A percentile compares a stretch with the other conserved stretches of the same genome.
These are phyloP conservation scores for Cryptocheilus praepositus DNA, from an alignment of 2,888 invertebrate genomes.

Conservation along the genomic window DNA sequence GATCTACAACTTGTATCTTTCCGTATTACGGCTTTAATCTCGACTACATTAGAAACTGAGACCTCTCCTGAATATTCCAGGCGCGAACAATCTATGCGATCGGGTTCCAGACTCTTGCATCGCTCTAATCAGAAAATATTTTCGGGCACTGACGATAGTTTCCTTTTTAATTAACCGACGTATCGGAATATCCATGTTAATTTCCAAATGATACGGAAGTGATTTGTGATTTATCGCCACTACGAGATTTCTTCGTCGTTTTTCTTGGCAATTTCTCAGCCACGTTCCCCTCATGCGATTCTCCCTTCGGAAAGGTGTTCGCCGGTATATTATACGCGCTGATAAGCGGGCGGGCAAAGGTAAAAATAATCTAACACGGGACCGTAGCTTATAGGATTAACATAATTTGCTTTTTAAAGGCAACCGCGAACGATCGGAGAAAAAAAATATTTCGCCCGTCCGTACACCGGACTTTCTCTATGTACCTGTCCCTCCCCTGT, in stretches of 20 bases:
- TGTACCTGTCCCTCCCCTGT: neutral
- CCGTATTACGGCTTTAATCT: slow-evolving; percentile 51
- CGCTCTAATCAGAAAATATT: neutral
- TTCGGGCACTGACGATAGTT: neutral
- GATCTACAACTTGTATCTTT: slow-evolving; percentile 53
- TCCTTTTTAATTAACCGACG: neutral
- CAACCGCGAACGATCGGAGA: slow-evolving; percentile 1
- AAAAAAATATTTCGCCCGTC: neutral
- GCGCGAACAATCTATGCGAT: neutral
- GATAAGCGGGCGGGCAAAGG: neutral
- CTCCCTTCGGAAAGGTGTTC: neutral
- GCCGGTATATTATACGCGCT: neutral
- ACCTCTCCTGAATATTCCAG: neutral
- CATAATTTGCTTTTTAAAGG: neutral
- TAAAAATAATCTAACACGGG: slow-evolving; percentile 1
- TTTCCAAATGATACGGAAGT: slow-evolving; percentile 6
- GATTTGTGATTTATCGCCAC: neutral
- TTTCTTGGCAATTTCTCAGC: neutral
- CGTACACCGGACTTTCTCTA: slow-evolving; percentile 1
- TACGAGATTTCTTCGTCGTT: neutral
- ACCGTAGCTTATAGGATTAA: neutral
- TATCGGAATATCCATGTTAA: no score
- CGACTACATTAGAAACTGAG: slow-evolving; percentile 30
- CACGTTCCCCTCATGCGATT: slow-evolving; percentile 2
- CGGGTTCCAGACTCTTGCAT: neutral